Conservation (phyloP, 2,888 invertebrate species). For the Cephus rjabovi region DNA sequence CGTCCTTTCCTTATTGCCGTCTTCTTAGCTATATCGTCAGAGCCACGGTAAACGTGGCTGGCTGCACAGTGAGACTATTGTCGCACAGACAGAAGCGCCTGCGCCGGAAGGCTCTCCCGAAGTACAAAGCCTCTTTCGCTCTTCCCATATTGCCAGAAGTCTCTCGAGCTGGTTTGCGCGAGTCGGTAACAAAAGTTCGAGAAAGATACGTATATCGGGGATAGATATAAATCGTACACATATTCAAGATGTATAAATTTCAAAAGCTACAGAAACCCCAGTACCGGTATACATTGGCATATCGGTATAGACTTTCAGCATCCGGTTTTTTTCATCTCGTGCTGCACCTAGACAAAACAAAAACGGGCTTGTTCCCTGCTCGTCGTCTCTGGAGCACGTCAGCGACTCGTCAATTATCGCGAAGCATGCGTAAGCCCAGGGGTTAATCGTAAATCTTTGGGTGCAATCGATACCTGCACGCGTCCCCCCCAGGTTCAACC, state of each 20-base stretch:
- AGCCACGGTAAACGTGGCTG: not conserved
- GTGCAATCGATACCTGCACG: slow-evolving; percentile 22
- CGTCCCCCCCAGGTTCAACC: not conserved
- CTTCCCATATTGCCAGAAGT: not conserved
- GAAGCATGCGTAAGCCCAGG: slow-evolving; percentile 9
- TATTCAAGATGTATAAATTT: not conserved
- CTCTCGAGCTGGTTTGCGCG: not conserved
- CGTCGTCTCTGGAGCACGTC: slow-evolving; percentile 14
- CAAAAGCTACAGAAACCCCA: not conserved
- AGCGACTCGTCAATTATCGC: slow-evolving; percentile 2
- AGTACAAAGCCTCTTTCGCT: not conserved
- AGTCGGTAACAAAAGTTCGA: not conserved
- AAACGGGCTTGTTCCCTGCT: not conserved
- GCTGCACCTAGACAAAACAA: not conserved
- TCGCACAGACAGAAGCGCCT: not conserved
- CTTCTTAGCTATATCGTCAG: not conserved
- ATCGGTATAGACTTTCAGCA: not conserved
- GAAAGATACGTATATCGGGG: not conserved
- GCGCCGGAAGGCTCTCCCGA: not conserved
- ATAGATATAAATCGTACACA: not conserved
- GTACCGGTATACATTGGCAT: not conserved
- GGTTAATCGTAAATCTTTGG: slow-evolving; percentile 29
- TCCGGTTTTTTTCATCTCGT: not conserved
- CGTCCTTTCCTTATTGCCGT: not conserved
- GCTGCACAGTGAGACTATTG: not conserved